Evolutionary conservation across 2,888 invertebrate genomes (phyloP), one percentile per base, ranked within the genome.

Genomic region (Polia nebulosa): DNA sequence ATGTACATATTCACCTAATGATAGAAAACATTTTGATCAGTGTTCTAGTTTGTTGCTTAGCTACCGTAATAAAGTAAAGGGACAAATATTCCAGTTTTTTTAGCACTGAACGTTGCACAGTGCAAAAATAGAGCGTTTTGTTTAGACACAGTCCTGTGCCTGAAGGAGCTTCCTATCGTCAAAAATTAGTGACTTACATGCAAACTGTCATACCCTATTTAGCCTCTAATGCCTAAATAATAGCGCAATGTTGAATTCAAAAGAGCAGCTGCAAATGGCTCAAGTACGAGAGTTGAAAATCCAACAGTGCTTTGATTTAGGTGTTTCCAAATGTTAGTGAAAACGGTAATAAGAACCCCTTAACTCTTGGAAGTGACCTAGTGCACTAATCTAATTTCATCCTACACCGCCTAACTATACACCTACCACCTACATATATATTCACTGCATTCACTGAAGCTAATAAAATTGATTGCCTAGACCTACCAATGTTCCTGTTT

Each of bases 351-450:
- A 51, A 17, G 41, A 51, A 39, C 25, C n/a, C n/a, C 52, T 47
- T 17, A 45, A 13, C 41, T 36, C 61, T 51, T 15, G 2, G 39
- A 44, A 27, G 7, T 29, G 25, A 56, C 51, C 15, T 47, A 58
- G 47, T 64, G 36, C 34, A 59, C 63, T 53, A 63, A 65, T 61
- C 47, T 51, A 60, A 44, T 66, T 51, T 41, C 34, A 45, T n/a
- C 60, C 27, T 39, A 64, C 44, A 25, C 22, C 36, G 41, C 70
- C 63, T 80, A 72, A 72, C 72, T 77, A 60, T n/a, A n/a, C n/a
- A n/a, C n/a, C n/a, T n/a, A n/a, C n/a, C n/a, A n/a, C n/a, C n/a
- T n/a, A n/a, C n/a, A n/a, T n/a, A n/a, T n/a, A n/a, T n/a, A 65
- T 56, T 61, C 45, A 64, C 45, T 70, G 57, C 66, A 67, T 53